Conservation (phyloP, 1,140 invertebrate genomes). For the Meteorus sp. region DNA sequence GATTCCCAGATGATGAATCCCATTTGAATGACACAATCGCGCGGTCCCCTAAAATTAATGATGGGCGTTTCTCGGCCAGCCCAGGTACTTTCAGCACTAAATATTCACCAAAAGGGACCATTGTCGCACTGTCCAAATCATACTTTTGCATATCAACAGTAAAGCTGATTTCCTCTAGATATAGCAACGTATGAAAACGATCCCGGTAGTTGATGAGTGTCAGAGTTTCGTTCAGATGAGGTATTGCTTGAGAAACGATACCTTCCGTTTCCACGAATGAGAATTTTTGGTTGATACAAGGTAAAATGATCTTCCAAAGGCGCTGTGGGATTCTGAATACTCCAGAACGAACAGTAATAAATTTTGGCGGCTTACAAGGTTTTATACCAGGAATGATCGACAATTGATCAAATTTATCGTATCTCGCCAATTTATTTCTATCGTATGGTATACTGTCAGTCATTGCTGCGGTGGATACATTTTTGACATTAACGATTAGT, state of each 20-base stretch:
- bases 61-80: conserved; percentile 81
- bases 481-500: conserved; percentile 54
- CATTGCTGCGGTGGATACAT: conserved; percentile 3
- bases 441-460: conserved; percentile 41
- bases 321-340: conserved; percentile 63
- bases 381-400: conserved; percentile 63
- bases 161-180: conserved; percentile 76
- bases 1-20: conserved; percentile 34
- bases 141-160: conserved; percentile 69
- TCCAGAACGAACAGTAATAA: conserved; percentile 58
- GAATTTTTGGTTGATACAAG: conserved; percentile 49
- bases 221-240: conserved; percentile 58
- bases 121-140: conserved; percentile 67
- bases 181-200: conserved; percentile 72
- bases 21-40: conserved; percentile 61
- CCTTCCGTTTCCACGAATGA: conserved; percentile 45
- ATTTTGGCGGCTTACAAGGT: conserved; percentile 59
- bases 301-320: conserved; percentile 58
- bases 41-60: conserved; percentile 78
- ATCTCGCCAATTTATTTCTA: conserved; percentile 47
- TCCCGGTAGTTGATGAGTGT: conserved; percentile 63
- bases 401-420: conserved; percentile 41
- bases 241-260: conserved; percentile 51
- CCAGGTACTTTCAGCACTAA: conserved; percentile 77
- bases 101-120: conserved; percentile 69